A percentile compares a stretch with the other conserved stretches of the same genome.
These are phyloP conservation scores for Triplophysa bombifrons DNA, from an alignment of 2,797 vertebrate species.

Conservation along the genomic window DNA sequence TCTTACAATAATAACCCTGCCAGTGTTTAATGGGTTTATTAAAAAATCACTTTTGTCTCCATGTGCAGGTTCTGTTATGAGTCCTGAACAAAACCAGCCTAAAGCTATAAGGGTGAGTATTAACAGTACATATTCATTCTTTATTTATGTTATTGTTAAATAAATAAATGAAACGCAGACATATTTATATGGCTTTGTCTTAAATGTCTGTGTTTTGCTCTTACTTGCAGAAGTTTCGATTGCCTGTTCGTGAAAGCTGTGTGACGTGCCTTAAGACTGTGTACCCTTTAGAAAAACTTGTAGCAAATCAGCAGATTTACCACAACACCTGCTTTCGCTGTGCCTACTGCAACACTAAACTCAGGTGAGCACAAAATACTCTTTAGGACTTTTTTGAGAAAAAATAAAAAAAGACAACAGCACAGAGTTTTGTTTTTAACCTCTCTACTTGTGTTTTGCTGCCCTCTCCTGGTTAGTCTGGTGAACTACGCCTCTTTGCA, in stretches of 20 bases:
- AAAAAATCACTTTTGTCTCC: neutral
- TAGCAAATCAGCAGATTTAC: conserved; percentile 93
- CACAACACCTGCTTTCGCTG: conserved; percentile 96
- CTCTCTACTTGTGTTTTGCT: conserved; percentile 11
- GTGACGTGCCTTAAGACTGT: conserved; percentile 92
- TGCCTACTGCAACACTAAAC: conserved; percentile 91
- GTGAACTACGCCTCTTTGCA: conserved; percentile 90
- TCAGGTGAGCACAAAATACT: conserved; percentile 79
- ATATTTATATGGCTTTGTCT: neutral
- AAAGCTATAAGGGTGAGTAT: conserved; percentile 81
- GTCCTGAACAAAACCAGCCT: conserved; percentile 74
- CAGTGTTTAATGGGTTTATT: neutral
- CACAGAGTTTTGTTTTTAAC: neutral
- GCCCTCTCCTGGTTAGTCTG: conserved; percentile 74
- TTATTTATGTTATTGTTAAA: neutral
- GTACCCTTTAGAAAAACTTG: conserved; percentile 93
- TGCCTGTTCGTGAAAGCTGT: conserved; percentile 85
- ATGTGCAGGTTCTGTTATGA: conserved; percentile 65
- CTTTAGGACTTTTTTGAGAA: too few relatives aligned
- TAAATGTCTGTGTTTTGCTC: neutral
- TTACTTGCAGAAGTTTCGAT: conserved; percentile 81
- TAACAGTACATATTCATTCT: neutral
- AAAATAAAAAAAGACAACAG: too few relatives aligned
- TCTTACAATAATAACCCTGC: too few relatives aligned
- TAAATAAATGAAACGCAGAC: neutral